Evolutionary conservation across 2,797 vertebrate genomes (phyloP).

Genomic region (Helostoma temminkii): DNA sequence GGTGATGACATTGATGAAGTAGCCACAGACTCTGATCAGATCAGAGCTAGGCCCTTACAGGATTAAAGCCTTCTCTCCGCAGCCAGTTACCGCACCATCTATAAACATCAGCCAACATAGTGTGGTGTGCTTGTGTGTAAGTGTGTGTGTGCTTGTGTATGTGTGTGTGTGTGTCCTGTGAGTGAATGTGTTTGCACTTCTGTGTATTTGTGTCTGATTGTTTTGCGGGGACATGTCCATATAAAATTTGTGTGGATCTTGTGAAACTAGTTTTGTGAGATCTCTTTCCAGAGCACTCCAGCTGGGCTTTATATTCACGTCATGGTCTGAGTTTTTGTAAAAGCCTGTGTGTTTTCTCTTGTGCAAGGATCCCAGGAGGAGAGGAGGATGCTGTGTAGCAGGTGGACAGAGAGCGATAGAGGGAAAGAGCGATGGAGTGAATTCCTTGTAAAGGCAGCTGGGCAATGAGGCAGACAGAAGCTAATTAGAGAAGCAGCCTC

Average conservation of each 20-base stretch:
- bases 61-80: conserved; percentile 77
- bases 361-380: conserved; percentile 44
- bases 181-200: conserved; percentile 3
- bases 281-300: conserved; percentile 18
- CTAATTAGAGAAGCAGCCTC: conserved; percentile 85
- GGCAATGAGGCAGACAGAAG: conserved; percentile 85
- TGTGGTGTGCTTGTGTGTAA: not conserved
- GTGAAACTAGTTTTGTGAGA: conserved; percentile 36
- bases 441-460: conserved; percentile 81
- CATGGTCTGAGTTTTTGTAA: conserved; percentile 29
- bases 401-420: conserved; percentile 78
- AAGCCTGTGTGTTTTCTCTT: conserved; percentile 31
- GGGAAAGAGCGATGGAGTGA: conserved; percentile 72
- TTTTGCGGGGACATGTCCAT: conserved; percentile 29
- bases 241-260: conserved; percentile 37
- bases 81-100: conserved; percentile 64
- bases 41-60: conserved; percentile 77
- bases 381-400: conserved; percentile 66
- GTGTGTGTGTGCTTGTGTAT: conserved; percentile 9
- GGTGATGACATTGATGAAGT: conserved; percentile 85
- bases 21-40: conserved; percentile 77
- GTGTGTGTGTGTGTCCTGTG: conserved; percentile 6
- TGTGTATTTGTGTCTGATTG: conserved; percentile 28
- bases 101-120: conserved; percentile 52
- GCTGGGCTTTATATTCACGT: conserved; percentile 60